Percentiles rank a stretch among this genome's conserved stretches.
phyloP scores from a whole-genome alignment of 2,888 invertebrate genomes.

The Drosophila falleni region DNA sequence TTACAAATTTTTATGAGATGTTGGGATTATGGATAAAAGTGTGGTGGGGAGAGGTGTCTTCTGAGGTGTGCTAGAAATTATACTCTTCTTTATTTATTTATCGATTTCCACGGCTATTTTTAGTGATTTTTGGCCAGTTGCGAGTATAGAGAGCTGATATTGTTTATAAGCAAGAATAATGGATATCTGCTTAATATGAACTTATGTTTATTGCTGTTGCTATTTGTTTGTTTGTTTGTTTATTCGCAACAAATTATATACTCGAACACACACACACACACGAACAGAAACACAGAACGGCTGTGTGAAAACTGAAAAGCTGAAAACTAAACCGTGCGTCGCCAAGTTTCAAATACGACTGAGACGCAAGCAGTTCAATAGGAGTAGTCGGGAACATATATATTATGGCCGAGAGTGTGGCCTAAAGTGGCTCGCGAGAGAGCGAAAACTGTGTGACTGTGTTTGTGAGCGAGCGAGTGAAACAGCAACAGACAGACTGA shows the following conservation, averaged over 20 bases:
- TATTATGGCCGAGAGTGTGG: slow-evolving; percentile 61
- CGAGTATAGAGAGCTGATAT: slow-evolving; percentile 39
- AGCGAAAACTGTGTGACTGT: not conserved
- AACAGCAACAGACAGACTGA: slow-evolving; percentile 3
- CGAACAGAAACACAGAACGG: slow-evolving; percentile 5
- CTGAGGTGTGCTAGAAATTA: slow-evolving; percentile 35
- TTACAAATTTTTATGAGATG: slow-evolving; percentile 30
- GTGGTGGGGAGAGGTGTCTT: slow-evolving; percentile 9
- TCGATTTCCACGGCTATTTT: slow-evolving; percentile 56
- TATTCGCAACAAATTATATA: slow-evolving; percentile 34
- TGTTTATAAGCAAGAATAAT: slow-evolving; percentile 58
- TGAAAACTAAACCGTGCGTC: slow-evolving; percentile 70
- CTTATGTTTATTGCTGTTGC: slow-evolving; percentile 35
- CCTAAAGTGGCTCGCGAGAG: slow-evolving; percentile 47
- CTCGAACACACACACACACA: slow-evolving; percentile 16
- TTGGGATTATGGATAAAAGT: not conserved
- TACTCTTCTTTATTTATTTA: slow-evolving; percentile 57
- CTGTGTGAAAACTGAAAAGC: slow-evolving; percentile 25
- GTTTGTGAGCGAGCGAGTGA: slow-evolving; percentile 3
- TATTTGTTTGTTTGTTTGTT: slow-evolving; percentile 24
- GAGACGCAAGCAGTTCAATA: slow-evolving; percentile 59
- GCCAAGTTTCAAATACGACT: slow-evolving; percentile 81
- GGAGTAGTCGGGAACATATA: slow-evolving; percentile 62
- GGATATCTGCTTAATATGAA: slow-evolving; percentile 46
- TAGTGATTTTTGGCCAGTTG: slow-evolving; percentile 53